A percentile compares a stretch with the other conserved stretches of the same genome.
Conservation (phyloP, 2,113 vertebrate genomes). For the Beaufortia kweichowensis region DNA sequence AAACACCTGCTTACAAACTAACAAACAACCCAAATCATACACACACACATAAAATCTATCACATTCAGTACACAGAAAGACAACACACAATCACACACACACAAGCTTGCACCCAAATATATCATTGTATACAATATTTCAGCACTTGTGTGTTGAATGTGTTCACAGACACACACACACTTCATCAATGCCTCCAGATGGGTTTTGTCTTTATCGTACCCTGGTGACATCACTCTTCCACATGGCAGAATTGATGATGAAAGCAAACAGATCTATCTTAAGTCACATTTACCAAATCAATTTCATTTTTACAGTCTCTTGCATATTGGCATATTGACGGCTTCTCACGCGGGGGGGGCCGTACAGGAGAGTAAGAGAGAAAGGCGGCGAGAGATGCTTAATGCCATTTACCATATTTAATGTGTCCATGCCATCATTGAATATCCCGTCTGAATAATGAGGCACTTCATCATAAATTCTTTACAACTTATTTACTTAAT, state of each 20-base stretch:
- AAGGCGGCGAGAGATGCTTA: conserved; percentile 68
- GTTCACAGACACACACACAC: conserved; percentile 79
- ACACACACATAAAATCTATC: background rate
- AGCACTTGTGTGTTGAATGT: conserved; percentile 1
- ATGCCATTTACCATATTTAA: conserved; percentile 98
- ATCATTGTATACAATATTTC: conserved; percentile 5
- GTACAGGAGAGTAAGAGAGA: conserved; percentile 8
- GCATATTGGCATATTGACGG: conserved; percentile 99
- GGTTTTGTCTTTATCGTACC: conserved; percentile 93
- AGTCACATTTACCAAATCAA: conserved; percentile 99
- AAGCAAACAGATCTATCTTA: conserved; percentile 99
- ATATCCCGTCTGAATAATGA: conserved; percentile 92
- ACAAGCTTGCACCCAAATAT: background rate
- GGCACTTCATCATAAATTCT: conserved; percentile 97
- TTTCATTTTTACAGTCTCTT: conserved; percentile 97
- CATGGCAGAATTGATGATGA: conserved; percentile 97
- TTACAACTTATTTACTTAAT: conserved; percentile 98
- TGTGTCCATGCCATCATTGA: conserved; percentile 95
- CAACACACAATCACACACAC: conserved; percentile 1
- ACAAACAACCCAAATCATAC: background rate
- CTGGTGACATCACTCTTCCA: conserved; percentile 96
- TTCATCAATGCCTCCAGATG: conserved; percentile 95
- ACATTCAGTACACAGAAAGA: background rate
- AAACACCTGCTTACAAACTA: background rate
- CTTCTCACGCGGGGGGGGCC: conserved; percentile 65